These are phyloP conservation scores for Limenitis camilla DNA, from an alignment of 2,888 invertebrate species.

Conservation along the genomic window DNA sequence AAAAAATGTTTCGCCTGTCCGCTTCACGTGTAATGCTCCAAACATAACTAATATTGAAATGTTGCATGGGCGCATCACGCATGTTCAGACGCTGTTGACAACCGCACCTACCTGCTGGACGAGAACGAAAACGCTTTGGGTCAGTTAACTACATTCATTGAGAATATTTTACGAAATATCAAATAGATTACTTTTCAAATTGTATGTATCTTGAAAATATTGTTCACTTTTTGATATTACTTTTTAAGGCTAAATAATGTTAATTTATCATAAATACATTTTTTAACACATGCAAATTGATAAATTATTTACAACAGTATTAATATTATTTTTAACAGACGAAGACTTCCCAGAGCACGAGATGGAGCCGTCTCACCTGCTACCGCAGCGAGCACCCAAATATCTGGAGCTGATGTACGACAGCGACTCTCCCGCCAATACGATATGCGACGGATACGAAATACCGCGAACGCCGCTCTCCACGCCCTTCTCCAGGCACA, in stretches of 20 bases:
- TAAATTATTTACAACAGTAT: neutral
- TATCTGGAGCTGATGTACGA: conserved; percentile 81
- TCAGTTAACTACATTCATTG: conserved; percentile 47
- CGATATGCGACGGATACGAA: conserved; percentile 76
- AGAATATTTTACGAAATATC: neutral
- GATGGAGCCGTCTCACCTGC: conserved; percentile 59
- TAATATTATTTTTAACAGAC: conserved; percentile 36
- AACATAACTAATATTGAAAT: conserved; percentile 23
- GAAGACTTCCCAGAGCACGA: conserved; percentile 57
- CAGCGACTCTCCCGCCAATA: conserved; percentile 58
- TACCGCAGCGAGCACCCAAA: conserved; percentile 69
- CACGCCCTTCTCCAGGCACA: conserved; percentile 53
- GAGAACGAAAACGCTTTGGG: conserved; percentile 80
- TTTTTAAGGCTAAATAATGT: too few relatives aligned
- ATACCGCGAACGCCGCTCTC: conserved; percentile 66
- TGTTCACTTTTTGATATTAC: too few relatives aligned
- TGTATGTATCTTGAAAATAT: too few relatives aligned
- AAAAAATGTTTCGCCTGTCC: too few relatives aligned
- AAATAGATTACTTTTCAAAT: too few relatives aligned
- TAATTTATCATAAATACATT: neutral
- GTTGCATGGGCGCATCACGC: conserved; percentile 50
- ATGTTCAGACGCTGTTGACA: conserved; percentile 80
- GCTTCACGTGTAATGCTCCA: neutral
- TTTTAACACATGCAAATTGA: neutral
- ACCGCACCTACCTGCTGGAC: conserved; percentile 85